A percentile compares a stretch with the other conserved stretches of the same genome.
Evolutionary conservation across 2,113 vertebrate genomes (phyloP).

Genomic region (Microcebus lehilahytsara): DNA sequence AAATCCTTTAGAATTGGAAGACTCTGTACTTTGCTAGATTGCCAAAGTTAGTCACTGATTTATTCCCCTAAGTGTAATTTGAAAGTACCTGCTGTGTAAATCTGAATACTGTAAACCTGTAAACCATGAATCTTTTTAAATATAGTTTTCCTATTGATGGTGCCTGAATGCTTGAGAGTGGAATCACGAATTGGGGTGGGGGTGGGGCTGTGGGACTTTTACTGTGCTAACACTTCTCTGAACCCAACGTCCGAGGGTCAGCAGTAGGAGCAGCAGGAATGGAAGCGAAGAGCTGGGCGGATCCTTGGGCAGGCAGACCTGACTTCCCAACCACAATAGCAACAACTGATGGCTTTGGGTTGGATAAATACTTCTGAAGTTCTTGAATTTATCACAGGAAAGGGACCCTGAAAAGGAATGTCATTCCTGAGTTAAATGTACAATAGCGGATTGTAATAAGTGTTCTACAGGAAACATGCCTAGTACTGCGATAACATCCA

Average conservation of each 20-base stretch:
- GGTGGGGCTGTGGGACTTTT: neutral
- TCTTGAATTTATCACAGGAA: neutral
- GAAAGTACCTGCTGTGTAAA: conserved; percentile 54
- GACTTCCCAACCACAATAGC: neutral
- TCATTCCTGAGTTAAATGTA: neutral
- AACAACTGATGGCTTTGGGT: too few relatives aligned
- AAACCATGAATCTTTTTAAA: conserved; percentile 37
- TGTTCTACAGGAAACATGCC: neutral
- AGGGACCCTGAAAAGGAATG: neutral
- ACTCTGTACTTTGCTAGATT: conserved; percentile 44
- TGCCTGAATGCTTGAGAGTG: neutral
- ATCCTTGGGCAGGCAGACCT: neutral
- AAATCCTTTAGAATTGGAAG: conserved; percentile 62
- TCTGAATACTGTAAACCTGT: conserved; percentile 32
- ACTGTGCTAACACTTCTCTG: neutral
- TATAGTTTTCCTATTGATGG: neutral
- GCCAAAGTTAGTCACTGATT: conserved; percentile 35
- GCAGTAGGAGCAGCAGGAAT: neutral
- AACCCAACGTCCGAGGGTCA: neutral
- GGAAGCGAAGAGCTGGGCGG: neutral
- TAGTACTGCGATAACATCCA: neutral
- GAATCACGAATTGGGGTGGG: neutral
- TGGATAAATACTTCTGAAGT: neutral
- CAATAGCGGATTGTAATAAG: neutral
- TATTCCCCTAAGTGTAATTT: conserved; percentile 32